These are phyloP conservation scores for Parnassius smintheus DNA, from an alignment of 2,888 invertebrate species.

Conservation along the genomic window DNA sequence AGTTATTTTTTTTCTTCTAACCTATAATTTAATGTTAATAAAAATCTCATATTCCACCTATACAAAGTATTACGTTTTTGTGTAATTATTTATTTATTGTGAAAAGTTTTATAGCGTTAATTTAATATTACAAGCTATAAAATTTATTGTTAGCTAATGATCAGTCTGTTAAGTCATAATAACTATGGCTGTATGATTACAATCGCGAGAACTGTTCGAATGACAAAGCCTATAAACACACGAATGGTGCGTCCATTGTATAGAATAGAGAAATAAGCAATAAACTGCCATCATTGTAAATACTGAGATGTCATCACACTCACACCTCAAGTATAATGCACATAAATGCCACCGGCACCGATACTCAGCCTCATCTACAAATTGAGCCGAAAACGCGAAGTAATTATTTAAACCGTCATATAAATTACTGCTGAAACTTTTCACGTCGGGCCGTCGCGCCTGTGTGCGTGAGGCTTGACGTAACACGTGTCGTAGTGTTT, in stretches of 20 bases:
- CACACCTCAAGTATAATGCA: constrained; percentile 51
- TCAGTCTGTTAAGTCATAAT: constrained; percentile 7
- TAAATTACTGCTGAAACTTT: constrained; percentile 80
- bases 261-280: constrained; percentile 21
- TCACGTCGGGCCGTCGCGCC: constrained; percentile 51
- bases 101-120: too few species aligned
- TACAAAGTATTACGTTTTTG: too few species aligned
- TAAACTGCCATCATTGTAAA: constrained; percentile 17
- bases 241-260: constrained; percentile 8
- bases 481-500: constrained; percentile 39
- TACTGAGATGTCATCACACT: constrained; percentile 39
- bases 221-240: constrained; percentile 26
- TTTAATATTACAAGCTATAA: background rate
- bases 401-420: constrained; percentile 82
- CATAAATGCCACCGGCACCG: constrained; percentile 64
- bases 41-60: too few species aligned
- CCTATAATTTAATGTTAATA: too few species aligned
- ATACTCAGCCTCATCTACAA: constrained; percentile 73
- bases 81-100: too few species aligned
- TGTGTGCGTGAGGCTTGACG: constrained; percentile 50
- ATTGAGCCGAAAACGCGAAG: constrained; percentile 79
- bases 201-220: constrained; percentile 34
- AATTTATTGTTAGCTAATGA: constrained; percentile 6
- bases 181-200: constrained; percentile 32
- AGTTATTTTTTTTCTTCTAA: too few species aligned